phyloP scores from a whole-genome alignment of 2,797 vertebrate species.

The Aeoliscus strigatus region DNA sequence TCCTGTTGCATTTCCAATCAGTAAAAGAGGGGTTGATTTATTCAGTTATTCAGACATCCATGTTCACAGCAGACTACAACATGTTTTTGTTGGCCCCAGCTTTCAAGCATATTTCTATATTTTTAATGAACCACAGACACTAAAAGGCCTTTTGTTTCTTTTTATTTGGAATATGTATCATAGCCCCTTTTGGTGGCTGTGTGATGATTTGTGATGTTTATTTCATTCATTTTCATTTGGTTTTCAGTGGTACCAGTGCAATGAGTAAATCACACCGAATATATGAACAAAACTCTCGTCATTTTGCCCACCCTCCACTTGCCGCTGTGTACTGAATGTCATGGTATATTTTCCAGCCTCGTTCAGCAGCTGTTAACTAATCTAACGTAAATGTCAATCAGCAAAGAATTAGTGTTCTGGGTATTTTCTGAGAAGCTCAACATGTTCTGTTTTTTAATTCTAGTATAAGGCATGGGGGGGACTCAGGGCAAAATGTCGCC shows the following conservation, averaged over 20 bases:
- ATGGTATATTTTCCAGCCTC: slow-evolving; percentile 12
- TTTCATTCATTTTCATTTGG: too few relatives aligned
- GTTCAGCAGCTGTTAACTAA: slow-evolving; percentile 10
- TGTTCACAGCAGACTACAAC: slow-evolving; percentile 60
- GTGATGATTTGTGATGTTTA: too few relatives aligned
- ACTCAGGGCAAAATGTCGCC: slow-evolving; percentile 58
- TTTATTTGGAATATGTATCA: too few relatives aligned
- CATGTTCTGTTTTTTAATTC: slow-evolving; percentile 29
- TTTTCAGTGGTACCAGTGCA: too few relatives aligned
- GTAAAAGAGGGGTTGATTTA: slow-evolving; percentile 75
- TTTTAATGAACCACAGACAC: slow-evolving; percentile 29
- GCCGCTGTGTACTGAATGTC: slow-evolving; percentile 1
- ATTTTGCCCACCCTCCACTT: slow-evolving; percentile 9
- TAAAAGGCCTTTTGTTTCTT: slow-evolving; percentile 16
- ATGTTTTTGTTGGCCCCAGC: slow-evolving; percentile 40
- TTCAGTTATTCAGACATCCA: slow-evolving; percentile 77
- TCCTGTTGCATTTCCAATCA: slow-evolving; percentile 80
- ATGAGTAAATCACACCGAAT: too few relatives aligned
- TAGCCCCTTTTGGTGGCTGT: too few relatives aligned
- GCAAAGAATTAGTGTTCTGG: slow-evolving; percentile 14
- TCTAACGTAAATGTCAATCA: slow-evolving; percentile 18
- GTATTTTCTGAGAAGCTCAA: slow-evolving; percentile 11
- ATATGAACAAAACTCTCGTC: slow-evolving; percentile 6
- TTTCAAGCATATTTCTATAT: slow-evolving; percentile 25
- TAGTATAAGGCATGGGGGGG: slow-evolving; percentile 33